Evolutionary conservation across 1,140 invertebrate species (phyloP), one percentile per base, ranked within the genome.

Genomic region (Drosophila simulans): DNA sequence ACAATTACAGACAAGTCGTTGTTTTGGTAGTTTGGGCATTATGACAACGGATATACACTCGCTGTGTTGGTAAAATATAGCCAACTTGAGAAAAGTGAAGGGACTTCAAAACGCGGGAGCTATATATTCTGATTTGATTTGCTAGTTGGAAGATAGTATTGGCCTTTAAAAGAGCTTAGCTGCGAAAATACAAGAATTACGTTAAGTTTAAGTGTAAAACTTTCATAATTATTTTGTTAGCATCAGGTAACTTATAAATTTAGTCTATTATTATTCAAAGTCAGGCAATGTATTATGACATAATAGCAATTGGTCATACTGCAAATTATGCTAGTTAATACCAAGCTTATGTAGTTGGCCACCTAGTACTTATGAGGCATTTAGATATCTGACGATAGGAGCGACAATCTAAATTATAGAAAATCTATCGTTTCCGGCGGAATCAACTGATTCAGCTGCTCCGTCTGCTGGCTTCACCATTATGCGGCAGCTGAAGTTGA

Each of bases 1-100:
- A 72, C 82, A 82, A 81, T 86, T 86, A 76, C 62, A 55, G 77
- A 37, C 58, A 63, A 65, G 71, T 80, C 49, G 42, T 20, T 48
- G 42, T 37, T 48, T 51, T 53, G 10, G 15, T 27, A 52, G 20
- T 51, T 12, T 37, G 35, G 49, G 35, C 12, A 48, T 27, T 45
- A n/a, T 31, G 13, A 15, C 22, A 27, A 10, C 13, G 13, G 22
- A 4, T 27, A n/a, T 48, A 48, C 45, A 46, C 43, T 46, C 2
- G 11, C 11, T 15, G 7, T 3, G 5, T 8, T 15, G 5, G 39
- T 7, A 8, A 40, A 15, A 15, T 15, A n/a, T 2, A 15, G n/a
- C 7, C 27, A 31, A 2, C 31, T 31, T 31, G 1, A 15, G 13
- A 2, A 15, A 12, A 42, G 40, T 42, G 8, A 42, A 42, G 15